Conservation (phyloP, 2,113 vertebrate genomes). For the Tursiops truncatus region DNA sequence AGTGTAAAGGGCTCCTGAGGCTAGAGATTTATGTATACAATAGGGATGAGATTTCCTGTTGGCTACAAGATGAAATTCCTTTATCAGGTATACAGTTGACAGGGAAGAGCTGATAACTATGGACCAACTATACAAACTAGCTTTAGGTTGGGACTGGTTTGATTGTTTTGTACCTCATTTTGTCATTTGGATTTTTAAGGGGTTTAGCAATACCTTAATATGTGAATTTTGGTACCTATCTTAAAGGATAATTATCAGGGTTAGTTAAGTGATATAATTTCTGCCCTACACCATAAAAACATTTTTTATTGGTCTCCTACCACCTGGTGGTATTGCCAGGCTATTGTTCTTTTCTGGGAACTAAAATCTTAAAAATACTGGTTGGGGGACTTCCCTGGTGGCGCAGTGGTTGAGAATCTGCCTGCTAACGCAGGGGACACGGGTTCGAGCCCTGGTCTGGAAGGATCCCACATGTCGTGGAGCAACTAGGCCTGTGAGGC, state of each 20-base stretch:
- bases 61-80: not conserved
- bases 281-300: not conserved
- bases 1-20: not conserved
- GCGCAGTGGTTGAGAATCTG: too few relatives aligned
- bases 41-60: not conserved
- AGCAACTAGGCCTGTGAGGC: too few relatives aligned
- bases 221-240: not conserved
- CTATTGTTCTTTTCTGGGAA: not conserved
- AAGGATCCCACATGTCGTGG: too few relatives aligned
- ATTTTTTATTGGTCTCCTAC: not conserved
- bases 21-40: not conserved
- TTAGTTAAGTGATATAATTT: not conserved
- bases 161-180: not conserved
- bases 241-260: not conserved
- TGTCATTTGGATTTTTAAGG: constrained; percentile 41
- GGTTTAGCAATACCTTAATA: not conserved
- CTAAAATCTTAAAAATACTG: not conserved
- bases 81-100: not conserved
- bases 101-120: not conserved
- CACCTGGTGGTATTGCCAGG: not conserved
- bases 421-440: too few relatives aligned
- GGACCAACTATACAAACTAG: not conserved
- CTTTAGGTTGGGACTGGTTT: not conserved
- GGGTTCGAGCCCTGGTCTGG: too few relatives aligned
- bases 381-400: not conserved